Conservation (phyloP, 1,140 invertebrate species). For the Phthorimaea operculella region DNA sequence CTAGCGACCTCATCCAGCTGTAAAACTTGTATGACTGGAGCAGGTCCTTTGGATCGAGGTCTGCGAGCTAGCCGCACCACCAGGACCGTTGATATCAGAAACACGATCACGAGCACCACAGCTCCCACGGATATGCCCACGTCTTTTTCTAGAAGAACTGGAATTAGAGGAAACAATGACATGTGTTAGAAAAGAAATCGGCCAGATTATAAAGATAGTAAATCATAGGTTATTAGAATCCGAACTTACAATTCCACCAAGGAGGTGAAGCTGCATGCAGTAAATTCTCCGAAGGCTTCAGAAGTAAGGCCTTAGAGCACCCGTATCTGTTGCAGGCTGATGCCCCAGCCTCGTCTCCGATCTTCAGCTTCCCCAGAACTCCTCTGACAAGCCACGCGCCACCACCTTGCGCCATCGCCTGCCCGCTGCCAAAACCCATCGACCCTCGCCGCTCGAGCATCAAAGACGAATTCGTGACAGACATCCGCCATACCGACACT, state of each 20-base stretch:
- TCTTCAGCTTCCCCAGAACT: constrained; percentile 31
- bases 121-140: constrained; percentile 54
- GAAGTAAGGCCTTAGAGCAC: constrained; percentile 39
- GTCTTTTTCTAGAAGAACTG: constrained; percentile 49
- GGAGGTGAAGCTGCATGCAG: constrained; percentile 39
- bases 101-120: constrained; percentile 40
- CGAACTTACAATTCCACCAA: constrained; percentile 54
- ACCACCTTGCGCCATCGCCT: constrained; percentile 33
- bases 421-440: constrained; percentile 46
- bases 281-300: constrained; percentile 47
- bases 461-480: constrained; percentile 46
- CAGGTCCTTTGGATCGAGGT: constrained; percentile 32
- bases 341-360: constrained; percentile 48
- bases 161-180: constrained; percentile 13
- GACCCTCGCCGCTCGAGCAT: constrained; percentile 39
- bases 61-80: constrained; percentile 34
- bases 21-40: constrained; percentile 53
- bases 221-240: too few relatives aligned
- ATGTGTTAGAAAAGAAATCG: too few relatives aligned
- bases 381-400: constrained; percentile 41
- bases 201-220: neutral
- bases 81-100: constrained; percentile 38
- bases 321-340: constrained; percentile 55
- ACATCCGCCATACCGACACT: constrained; percentile 55
- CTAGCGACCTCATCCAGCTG: constrained; percentile 51